phyloP scores from a whole-genome alignment of 2,888 invertebrate species.

The Xiphydria camelus region DNA sequence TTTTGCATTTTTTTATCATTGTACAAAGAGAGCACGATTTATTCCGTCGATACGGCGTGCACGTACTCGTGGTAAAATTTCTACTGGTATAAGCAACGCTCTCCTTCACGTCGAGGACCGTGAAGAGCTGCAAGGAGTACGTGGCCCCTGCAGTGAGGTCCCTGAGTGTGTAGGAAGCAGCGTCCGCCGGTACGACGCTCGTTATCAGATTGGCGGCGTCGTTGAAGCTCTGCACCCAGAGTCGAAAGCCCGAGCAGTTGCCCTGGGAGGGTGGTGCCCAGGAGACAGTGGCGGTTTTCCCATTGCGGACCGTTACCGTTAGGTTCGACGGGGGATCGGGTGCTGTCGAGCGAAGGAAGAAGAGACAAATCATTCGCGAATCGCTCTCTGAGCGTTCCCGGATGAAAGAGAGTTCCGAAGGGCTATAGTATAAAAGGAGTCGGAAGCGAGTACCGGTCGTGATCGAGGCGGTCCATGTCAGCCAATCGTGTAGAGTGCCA shows the following conservation, averaged over 20 bases:
- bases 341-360: constrained; percentile 61
- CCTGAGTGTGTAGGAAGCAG: constrained; percentile 74
- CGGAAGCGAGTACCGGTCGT: constrained; percentile 87
- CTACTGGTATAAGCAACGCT: constrained; percentile 87
- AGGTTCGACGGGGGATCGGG: constrained; percentile 91
- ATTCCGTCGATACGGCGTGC: too few species aligned
- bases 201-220: constrained; percentile 48
- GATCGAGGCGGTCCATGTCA: constrained; percentile 91
- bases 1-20: constrained; percentile 12
- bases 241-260: constrained; percentile 80
- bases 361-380: too few species aligned
- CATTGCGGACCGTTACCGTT: constrained; percentile 79
- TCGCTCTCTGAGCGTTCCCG: too few species aligned
- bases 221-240: constrained; percentile 66
- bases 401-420: too few species aligned
- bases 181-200: constrained; percentile 53
- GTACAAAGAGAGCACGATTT: constrained; percentile 1
- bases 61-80: constrained; percentile 91
- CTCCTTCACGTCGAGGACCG: constrained; percentile 88
- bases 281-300: constrained; percentile 81
- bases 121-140: constrained; percentile 89
- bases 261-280: constrained; percentile 88
- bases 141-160: constrained; percentile 89
- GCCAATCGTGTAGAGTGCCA: constrained; percentile 78
- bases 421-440: too few species aligned